These are phyloP conservation scores for Eurois occulta DNA, from an alignment of 2,888 invertebrate genomes.

Conservation along the genomic window DNA sequence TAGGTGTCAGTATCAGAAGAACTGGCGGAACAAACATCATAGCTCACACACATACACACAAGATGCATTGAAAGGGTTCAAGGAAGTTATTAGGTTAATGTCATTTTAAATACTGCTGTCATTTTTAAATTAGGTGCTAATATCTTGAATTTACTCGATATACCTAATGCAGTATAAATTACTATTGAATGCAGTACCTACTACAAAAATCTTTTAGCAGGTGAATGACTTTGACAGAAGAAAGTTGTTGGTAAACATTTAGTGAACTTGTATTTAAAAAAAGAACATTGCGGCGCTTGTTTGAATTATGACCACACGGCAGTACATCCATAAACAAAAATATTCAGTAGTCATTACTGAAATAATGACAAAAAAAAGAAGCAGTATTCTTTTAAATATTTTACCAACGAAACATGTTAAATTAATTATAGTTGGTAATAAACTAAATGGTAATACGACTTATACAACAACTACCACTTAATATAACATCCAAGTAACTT, in stretches of 20 bases:
- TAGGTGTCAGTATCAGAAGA: no score
- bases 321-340: not conserved
- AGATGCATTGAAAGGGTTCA: not conserved
- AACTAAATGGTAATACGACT: no score
- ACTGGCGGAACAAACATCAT: no score
- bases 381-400: not conserved
- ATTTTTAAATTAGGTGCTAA: not conserved
- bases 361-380: conserved; percentile 1
- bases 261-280: no score
- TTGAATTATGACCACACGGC: not conserved
- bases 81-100: not conserved
- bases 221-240: not conserved
- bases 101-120: not conserved
- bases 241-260: no score
- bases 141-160: not conserved
- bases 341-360: no score
- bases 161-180: not conserved
- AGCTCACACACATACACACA: no score
- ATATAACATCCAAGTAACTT: not conserved
- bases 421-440: not conserved
- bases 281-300: not conserved
- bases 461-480: not conserved
- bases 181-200: no score
- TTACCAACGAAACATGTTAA: not conserved
- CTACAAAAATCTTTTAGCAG: no score